A percentile compares a stretch with the other conserved stretches of the same genome.
phyloP scores from a whole-genome alignment of 2,888 invertebrate species.

The Cephus rjabovi region DNA sequence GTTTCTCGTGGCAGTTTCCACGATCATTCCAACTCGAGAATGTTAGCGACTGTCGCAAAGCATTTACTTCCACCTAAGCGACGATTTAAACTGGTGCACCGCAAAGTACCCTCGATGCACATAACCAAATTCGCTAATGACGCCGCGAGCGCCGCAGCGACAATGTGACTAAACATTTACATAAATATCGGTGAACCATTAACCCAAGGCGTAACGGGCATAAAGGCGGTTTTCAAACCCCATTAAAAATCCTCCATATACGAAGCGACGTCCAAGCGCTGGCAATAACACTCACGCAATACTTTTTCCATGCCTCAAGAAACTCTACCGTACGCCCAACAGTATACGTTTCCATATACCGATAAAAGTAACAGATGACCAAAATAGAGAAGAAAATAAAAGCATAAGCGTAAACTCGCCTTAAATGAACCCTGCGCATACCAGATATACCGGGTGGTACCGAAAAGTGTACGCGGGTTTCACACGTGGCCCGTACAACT shows the following conservation, averaged over 20 bases:
- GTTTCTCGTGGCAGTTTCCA: not conserved
- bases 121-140: not conserved
- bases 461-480: not conserved
- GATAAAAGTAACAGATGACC: not conserved
- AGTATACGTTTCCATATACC: not conserved
- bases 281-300: not conserved
- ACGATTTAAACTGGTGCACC: not conserved
- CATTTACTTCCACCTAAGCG: not conserved
- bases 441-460: not conserved
- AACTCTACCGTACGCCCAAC: not conserved
- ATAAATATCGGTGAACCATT: slow-evolving; percentile 52
- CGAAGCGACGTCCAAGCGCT: not conserved
- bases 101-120: not conserved
- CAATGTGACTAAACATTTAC: slow-evolving; percentile 47
- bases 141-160: slow-evolving; percentile 19
- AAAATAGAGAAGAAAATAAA: not conserved
- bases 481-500: not conserved
- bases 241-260: not conserved
- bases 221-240: slow-evolving; percentile 16
- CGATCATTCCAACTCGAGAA: not conserved
- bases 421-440: not conserved
- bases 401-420: not conserved
- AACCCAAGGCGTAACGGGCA: slow-evolving; percentile 35
- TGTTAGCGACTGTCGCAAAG: not conserved
- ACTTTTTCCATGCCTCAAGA: not conserved